Evolutionary conservation across 2,888 invertebrate species (phyloP).

Genomic region (Chelonus formosanus): DNA sequence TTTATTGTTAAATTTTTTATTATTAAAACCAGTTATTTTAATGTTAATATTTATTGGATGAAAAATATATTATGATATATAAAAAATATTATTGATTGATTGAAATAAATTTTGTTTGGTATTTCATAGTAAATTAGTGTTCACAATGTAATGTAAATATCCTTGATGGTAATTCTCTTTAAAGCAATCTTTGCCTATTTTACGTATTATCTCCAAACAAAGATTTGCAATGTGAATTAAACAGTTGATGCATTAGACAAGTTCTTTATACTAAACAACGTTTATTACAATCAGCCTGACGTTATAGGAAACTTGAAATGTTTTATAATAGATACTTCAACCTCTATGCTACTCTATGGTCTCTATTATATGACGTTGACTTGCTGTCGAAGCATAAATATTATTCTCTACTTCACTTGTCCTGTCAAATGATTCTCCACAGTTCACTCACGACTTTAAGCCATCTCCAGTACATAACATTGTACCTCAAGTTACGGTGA

Average conservation of each 20-base stretch:
- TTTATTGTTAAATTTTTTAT: too few relatives aligned
- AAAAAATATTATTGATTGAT: too few relatives aligned
- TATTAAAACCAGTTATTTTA: too few relatives aligned
- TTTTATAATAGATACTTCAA: background rate
- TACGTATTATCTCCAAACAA: background rate
- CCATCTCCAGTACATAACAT: constrained; percentile 12
- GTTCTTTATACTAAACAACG: constrained; percentile 7
- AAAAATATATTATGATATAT: too few relatives aligned
- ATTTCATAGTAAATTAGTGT: too few relatives aligned
- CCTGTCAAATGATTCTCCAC: constrained; percentile 26
- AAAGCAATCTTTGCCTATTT: too few relatives aligned
- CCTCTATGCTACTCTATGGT: too few relatives aligned
- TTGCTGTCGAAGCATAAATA: background rate
- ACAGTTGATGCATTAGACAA: constrained; percentile 5
- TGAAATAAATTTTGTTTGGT: too few relatives aligned
- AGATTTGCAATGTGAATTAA: background rate
- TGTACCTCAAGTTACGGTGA: constrained; percentile 28
- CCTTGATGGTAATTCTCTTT: too few relatives aligned
- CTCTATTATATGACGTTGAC: constrained; percentile 2
- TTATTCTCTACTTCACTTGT: background rate
- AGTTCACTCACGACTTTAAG: constrained; percentile 19
- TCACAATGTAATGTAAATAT: too few relatives aligned
- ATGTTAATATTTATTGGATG: too few relatives aligned
- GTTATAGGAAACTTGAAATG: background rate
- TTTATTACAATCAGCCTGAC: constrained; percentile 11